Conservation (phyloP, 2,888 invertebrate genomes). For the Ectemnius cavifrons region DNA sequence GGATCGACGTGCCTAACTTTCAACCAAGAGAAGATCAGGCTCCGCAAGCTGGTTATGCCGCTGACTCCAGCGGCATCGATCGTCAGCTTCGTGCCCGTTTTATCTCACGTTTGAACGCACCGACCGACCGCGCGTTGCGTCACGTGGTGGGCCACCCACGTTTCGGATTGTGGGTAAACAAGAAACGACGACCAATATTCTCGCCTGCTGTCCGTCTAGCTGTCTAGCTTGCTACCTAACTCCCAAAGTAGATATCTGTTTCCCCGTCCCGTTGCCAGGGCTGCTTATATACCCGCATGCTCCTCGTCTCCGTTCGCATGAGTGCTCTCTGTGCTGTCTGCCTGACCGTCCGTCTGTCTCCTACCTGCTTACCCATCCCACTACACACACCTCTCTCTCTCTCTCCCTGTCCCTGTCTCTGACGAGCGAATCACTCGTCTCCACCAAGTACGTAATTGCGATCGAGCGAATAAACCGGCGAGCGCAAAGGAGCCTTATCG, state of each 20-base stretch:
- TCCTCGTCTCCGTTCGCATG: not conserved
- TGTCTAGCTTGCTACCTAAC: not conserved
- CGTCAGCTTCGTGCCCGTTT: not conserved
- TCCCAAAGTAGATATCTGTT: conserved; percentile 14
- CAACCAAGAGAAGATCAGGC: not conserved
- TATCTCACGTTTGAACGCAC: conserved; percentile 37
- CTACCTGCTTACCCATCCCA: too few relatives aligned
- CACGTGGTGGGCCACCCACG: conserved; percentile 77
- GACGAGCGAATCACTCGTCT: not conserved
- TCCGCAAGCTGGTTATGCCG: not conserved
- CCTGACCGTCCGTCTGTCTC: too few relatives aligned
- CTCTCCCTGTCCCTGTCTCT: not conserved
- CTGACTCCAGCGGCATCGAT: not conserved
- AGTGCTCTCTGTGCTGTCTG: not conserved
- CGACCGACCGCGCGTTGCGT: conserved; percentile 47
- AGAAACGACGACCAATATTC: conserved; percentile 38
- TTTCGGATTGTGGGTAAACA: conserved; percentile 78
- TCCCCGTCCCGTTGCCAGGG: conserved; percentile 3
- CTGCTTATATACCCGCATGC: too few relatives aligned
- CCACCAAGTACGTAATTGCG: conserved; percentile 12
- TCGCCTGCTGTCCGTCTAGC: not conserved
- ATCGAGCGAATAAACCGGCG: conserved; percentile 3
- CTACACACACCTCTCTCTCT: too few relatives aligned
- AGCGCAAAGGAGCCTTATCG: not conserved
- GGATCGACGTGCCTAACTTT: not conserved